A percentile compares a stretch with the other conserved stretches of the same genome.
Evolutionary conservation across 2,888 invertebrate genomes (phyloP).

Genomic region (Augochlorella aurata): DNA sequence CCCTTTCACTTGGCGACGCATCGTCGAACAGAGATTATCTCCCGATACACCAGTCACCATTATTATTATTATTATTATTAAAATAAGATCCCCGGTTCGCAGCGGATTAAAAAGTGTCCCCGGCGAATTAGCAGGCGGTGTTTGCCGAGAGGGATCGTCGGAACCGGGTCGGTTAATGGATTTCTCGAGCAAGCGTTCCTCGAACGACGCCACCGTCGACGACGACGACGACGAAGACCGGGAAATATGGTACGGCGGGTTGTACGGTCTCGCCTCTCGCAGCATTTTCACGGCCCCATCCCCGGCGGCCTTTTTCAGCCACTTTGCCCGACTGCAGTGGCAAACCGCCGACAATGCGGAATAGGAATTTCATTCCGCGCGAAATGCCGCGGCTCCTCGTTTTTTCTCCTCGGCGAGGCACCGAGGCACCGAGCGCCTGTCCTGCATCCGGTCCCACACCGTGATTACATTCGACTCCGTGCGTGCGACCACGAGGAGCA

Average conservation of each 20-base stretch:
- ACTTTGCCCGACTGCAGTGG: constrained; percentile 59
- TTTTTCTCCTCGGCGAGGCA: constrained; percentile 13
- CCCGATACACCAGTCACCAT: too few relatives aligned
- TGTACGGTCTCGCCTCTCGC: constrained; percentile 21
- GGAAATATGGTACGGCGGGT: constrained; percentile 23
- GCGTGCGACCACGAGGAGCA: constrained; percentile 14
- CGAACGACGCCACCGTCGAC: constrained; percentile 3
- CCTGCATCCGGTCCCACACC: constrained; percentile 36
- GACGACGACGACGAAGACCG: too few relatives aligned
- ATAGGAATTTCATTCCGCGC: constrained; percentile 63
- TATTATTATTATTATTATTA: too few relatives aligned
- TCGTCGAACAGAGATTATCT: too few relatives aligned
- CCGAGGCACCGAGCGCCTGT: constrained; percentile 12
- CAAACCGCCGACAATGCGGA: constrained; percentile 60
- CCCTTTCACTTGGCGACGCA: too few relatives aligned
- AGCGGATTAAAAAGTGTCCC: constrained; percentile 11
- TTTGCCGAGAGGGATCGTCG: constrained; percentile 25
- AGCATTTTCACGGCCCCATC: constrained; percentile 30
- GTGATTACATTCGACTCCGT: constrained; percentile 52
- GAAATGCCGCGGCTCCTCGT: constrained; percentile 39
- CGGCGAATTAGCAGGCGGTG: constrained; percentile 32
- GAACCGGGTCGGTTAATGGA: constrained; percentile 31
- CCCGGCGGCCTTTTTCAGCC: constrained; percentile 49
- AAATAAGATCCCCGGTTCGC: too few relatives aligned
- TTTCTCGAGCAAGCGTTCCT: constrained; percentile 31